Base-by-base conservation (phyloP, 2,797 vertebrate genomes). In the Siniperca obscura region DNA sequence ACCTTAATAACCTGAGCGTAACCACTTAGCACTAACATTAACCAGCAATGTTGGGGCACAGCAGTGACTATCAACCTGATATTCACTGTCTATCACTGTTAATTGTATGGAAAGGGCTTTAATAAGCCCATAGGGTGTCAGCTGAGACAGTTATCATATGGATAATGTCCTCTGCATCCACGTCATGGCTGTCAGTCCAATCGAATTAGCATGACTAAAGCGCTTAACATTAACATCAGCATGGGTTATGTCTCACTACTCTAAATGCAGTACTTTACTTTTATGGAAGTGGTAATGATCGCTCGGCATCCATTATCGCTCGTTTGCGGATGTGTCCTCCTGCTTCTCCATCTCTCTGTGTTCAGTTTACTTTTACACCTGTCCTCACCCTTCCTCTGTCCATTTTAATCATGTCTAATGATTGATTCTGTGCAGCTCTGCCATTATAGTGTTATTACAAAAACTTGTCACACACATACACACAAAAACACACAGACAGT, bases 121-220 rank as follows among this genome's bases (percentile, higher is more conserved):
- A 89, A 88, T 80, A 76, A 88, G 82, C 80, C 82, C 73, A 59
- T 17, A 40, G 71, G 79, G 82, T 85, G 84, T 83, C 87, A 74
- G 68, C 65, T 13, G 53, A 88, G 72, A 82, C 87, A 55, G 76
- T 88, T 91, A 91, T 85, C 81, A 60, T 87, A 87, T 85, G 78
- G 88, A 81, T 90, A 89, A 90, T 73, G 74, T 83, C 79, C 71
- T 82, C 70, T 34, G 77, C 79, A 60, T 84, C 83, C 68, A 65
- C 83, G 90, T 82, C 86, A 87, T 55, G 75, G 86, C 90, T 91
- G 92, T 91, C 90, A 89, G 61, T 59, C 72, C 78, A 80, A 92
- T 92, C 56, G 44, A 89, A 89, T 92, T 90, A 91, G 85, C 86
- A 88, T 88, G 87, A 92, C 87, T 86, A 83, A 91, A 83, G 72